These are phyloP conservation scores for Nephrotoma flavescens DNA, from an alignment of 2,888 invertebrate genomes.

Conservation along the genomic window DNA sequence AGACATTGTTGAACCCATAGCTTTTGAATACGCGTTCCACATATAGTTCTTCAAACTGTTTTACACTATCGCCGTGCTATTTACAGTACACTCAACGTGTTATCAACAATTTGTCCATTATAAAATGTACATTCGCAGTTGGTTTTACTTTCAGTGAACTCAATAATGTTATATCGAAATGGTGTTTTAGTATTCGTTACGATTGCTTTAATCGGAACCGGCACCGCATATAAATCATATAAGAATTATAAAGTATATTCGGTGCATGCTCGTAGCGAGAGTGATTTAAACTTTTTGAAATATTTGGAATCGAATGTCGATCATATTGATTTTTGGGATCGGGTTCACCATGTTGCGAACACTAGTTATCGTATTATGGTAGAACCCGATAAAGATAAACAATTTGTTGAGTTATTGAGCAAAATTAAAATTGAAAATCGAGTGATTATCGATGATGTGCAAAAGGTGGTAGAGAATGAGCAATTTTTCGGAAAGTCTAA, in stretches of 20 bases:
- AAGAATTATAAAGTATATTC: not conserved
- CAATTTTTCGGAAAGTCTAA: not conserved
- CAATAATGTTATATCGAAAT: not conserved
- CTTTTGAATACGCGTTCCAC: no score
- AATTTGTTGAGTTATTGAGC: not conserved
- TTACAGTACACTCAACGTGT: not conserved
- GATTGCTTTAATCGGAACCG: not conserved
- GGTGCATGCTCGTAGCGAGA: not conserved
- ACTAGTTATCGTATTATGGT: not conserved
- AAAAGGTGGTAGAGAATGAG: not conserved
- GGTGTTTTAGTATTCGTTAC: not conserved
- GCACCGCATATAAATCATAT: not conserved
- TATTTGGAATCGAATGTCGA: not conserved
- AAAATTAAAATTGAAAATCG: not conserved
- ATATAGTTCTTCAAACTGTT: not conserved
- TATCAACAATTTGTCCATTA: not conserved
- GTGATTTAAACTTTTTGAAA: not conserved
- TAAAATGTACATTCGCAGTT: not conserved
- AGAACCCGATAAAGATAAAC: not conserved
- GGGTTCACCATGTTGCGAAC: not conserved
- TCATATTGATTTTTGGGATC: not conserved
- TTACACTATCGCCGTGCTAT: not conserved
- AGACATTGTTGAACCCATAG: no score
- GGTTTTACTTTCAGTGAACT: not conserved
- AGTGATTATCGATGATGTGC: not conserved